A percentile compares a stretch with the other conserved stretches of the same genome.
These are phyloP conservation scores for Dendrophyllia cribrosa DNA, from an alignment of 64 coral and sea anemone genomes.

Conservation along the genomic window DNA sequence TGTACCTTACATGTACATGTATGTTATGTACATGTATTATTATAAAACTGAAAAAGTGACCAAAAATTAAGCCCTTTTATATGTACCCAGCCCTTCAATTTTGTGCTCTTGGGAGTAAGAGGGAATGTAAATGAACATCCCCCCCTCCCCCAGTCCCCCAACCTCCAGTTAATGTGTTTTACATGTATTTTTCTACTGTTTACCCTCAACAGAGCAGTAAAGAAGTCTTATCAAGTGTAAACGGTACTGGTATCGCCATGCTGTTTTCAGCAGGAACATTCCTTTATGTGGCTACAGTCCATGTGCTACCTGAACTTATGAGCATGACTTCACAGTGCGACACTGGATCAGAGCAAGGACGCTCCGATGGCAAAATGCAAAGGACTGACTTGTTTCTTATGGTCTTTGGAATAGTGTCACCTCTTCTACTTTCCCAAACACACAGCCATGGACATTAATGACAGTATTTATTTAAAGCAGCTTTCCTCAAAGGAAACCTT, in stretches of 20 bases:
- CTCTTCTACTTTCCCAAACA: constrained; percentile 90
- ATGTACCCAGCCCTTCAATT: too few species aligned
- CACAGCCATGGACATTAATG: constrained; percentile 76
- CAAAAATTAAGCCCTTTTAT: too few species aligned
- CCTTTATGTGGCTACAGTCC: constrained; percentile 97
- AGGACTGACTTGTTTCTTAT: constrained; percentile 85
- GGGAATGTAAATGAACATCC: too few species aligned
- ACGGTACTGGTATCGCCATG: constrained; percentile 97
- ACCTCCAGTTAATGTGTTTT: not conserved
- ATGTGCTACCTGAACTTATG: constrained; percentile 89
- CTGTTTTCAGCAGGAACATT: constrained; percentile 98
- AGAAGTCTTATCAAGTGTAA: constrained; percentile 93
- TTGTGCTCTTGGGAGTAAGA: too few species aligned
- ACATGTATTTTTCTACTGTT: not conserved
- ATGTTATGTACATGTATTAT: too few species aligned
- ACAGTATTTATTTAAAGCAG: not conserved
- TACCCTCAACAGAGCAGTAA: constrained; percentile 81
- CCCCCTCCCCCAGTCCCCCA: too few species aligned
- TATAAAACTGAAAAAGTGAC: too few species aligned
- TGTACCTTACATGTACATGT: too few species aligned
- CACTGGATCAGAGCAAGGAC: constrained; percentile 48
- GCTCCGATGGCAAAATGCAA: constrained; percentile 47
- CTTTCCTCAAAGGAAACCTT: not conserved
- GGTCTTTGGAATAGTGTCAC: constrained; percentile 88
- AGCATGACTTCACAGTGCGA: constrained; percentile 51